Base-by-base conservation (phyloP, 2,113 vertebrate species). In the Pao palembangensis region DNA sequence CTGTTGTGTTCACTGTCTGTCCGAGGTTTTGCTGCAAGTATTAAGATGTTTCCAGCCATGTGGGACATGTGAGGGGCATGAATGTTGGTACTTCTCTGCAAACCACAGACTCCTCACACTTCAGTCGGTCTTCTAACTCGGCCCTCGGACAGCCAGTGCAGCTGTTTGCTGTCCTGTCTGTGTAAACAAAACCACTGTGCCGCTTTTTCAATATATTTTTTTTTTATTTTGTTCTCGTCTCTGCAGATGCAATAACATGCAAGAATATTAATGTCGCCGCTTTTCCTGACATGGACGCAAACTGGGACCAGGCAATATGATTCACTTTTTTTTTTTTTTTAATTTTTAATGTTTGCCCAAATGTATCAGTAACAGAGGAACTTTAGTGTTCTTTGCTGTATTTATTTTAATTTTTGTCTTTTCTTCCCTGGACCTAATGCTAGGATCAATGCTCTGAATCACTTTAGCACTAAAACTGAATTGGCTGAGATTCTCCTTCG, bases 291-390 rank as follows among this genome's bases (percentile, higher is more conserved):
- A 51, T 44, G 14, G 72, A 76, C 44, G 46, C 65, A n/a, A 67
- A 67, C 60, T 84, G 85, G 88, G 87, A 90, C 86, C 85, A 91
- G 88, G 71, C 68, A 79, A 64, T 75, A 72, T 57, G 62, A 68
- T 58, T 69, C 57, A 70, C 21, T 16, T 13, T 51, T 55, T 81
- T 54, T 51, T 51, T 41, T 25, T 16, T 13, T 51, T 55, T 81
- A 51, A 49, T 51, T 41, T 25, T 60, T 67, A 61, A 61, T 8
- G 65, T 34, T 44, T 34, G 34, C 59, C 14, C n/a, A 66, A 57
- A 59, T 12, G 8, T 76, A 62, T 59, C 46, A 51, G 54, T 64
- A 55, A 72, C 67, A 73, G 70, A 58, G 20, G 61, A 61, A 55
- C 64, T 46, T 43, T 63, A 62, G 8, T 46, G 60, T 79, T 74